These are phyloP conservation scores for Vireo altiloquus DNA, from an alignment of 2,113 vertebrate species.

Conservation along the genomic window DNA sequence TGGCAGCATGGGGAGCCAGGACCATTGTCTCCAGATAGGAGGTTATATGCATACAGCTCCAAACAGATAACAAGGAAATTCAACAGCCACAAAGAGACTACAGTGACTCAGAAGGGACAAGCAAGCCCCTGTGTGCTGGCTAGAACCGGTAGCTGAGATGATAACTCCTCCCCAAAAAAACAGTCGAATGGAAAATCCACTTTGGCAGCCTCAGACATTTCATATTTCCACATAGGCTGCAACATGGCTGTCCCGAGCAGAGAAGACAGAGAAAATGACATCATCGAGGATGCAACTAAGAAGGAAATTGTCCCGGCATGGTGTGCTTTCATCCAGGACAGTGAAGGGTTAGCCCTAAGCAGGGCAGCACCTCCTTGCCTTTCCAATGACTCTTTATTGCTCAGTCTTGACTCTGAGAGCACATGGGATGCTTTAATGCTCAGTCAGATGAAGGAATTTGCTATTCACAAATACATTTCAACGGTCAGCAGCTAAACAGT, in stretches of 20 bases:
- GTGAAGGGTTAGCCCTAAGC: not conserved
- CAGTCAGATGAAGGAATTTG: not conserved
- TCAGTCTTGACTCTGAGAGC: not conserved
- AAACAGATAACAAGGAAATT: not conserved
- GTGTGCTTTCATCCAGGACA: not conserved
- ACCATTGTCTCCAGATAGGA: not conserved
- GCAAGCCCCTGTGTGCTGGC: not conserved
- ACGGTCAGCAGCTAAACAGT: not conserved
- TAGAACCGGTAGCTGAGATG: not conserved
- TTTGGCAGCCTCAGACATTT: not conserved
- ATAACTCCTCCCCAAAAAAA: not conserved
- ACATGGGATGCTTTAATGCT: not conserved
- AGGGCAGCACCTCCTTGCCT: not conserved
- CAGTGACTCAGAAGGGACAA: not conserved
- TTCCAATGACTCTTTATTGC: not conserved
- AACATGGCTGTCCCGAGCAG: fast-evolving
- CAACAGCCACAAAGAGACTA: not conserved
- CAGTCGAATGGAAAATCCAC: not conserved
- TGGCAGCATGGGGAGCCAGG: fast-evolving
- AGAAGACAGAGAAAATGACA: not conserved
- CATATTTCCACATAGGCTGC: not conserved
- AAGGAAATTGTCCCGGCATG: not conserved
- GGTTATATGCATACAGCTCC: not conserved
- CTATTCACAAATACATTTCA: slow-evolving; percentile 50
- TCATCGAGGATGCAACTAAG: not conserved